Percentiles rank a stretch among this genome's conserved stretches.
Conservation (phyloP, 2,888 invertebrate species). For the Macroteleia sp. region DNA sequence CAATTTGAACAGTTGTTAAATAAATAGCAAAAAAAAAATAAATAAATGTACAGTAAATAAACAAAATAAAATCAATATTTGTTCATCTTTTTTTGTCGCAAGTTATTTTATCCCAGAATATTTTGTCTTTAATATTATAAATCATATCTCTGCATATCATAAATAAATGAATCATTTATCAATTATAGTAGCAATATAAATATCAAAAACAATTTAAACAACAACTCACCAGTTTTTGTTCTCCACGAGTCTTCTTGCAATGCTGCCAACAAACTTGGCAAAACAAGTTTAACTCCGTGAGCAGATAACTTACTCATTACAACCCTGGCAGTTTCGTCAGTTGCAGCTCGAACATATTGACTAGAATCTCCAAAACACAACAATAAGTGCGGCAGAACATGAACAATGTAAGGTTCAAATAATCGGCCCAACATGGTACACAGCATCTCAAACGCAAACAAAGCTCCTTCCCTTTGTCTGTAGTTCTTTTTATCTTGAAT, state of each 20-base stretch:
- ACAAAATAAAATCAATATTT: too few relatives aligned
- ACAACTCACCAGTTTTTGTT: slow-evolving; percentile 97
- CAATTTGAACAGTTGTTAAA: too few relatives aligned
- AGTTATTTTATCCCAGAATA: too few relatives aligned
- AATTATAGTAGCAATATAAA: too few relatives aligned
- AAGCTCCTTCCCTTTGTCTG: slow-evolving; percentile 95
- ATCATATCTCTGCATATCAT: too few relatives aligned
- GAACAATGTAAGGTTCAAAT: slow-evolving; percentile 98
- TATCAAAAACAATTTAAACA: too few relatives aligned
- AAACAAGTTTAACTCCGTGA: slow-evolving; percentile 98
- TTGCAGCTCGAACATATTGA: slow-evolving; percentile 97
- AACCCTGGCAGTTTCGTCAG: slow-evolving; percentile 97
- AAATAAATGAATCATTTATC: too few relatives aligned
- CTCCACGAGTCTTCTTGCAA: slow-evolving; percentile 99
- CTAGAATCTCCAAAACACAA: slow-evolving; percentile 98
- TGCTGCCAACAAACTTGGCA: slow-evolving; percentile 96
- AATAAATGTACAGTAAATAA: too few relatives aligned
- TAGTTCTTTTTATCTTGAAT: slow-evolving; percentile 99
- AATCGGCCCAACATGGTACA: slow-evolving; percentile 97
- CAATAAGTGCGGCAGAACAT: slow-evolving; percentile 96
- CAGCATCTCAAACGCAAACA: slow-evolving; percentile 98
- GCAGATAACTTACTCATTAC: slow-evolving; percentile 97
- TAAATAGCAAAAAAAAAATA: too few relatives aligned
- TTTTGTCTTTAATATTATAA: too few relatives aligned
- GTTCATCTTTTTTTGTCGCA: too few relatives aligned